Conservation (phyloP, 1,140 invertebrate species). For the Drosophila eugracilis region DNA sequence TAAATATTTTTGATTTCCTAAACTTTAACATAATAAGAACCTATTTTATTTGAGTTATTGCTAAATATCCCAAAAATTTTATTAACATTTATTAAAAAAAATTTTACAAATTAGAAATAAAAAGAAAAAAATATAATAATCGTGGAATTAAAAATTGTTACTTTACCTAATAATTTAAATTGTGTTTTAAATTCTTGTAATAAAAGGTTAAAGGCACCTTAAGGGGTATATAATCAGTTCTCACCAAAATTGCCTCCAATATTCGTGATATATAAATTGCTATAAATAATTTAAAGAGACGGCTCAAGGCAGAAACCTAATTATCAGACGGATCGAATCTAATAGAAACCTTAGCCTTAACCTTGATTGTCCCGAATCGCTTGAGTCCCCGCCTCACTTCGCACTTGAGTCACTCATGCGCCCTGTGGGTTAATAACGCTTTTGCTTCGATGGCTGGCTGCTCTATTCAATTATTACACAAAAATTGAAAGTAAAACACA, state of each 20-base stretch:
- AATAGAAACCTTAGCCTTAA: conserved; percentile 20
- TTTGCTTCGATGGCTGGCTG: conserved; percentile 7
- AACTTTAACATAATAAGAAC: too few species aligned
- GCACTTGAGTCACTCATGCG: conserved; percentile 36
- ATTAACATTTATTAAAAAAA: too few species aligned
- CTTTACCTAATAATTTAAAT: too few species aligned
- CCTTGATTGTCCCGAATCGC: conserved; percentile 11
- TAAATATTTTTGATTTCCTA: too few species aligned
- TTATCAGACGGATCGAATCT: conserved; percentile 8
- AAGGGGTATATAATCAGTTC: too few species aligned
- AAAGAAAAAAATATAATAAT: too few species aligned
- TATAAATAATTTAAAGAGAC: conserved; percentile 25
- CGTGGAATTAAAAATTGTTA: too few species aligned
- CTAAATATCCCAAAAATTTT: too few species aligned
- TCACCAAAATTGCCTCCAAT: neutral
- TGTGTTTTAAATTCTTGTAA: too few species aligned
- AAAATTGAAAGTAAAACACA: conserved; percentile 66
- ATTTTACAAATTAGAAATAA: too few species aligned
- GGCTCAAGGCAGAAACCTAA: conserved; percentile 11
- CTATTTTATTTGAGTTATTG: too few species aligned
- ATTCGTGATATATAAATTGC: neutral
- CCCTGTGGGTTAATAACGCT: conserved; percentile 9
- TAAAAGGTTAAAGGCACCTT: too few species aligned
- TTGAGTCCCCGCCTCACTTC: conserved; percentile 6
- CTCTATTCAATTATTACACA: conserved; percentile 38